Conservation (phyloP, 1,140 invertebrate genomes). For the Gerris buenoi region DNA sequence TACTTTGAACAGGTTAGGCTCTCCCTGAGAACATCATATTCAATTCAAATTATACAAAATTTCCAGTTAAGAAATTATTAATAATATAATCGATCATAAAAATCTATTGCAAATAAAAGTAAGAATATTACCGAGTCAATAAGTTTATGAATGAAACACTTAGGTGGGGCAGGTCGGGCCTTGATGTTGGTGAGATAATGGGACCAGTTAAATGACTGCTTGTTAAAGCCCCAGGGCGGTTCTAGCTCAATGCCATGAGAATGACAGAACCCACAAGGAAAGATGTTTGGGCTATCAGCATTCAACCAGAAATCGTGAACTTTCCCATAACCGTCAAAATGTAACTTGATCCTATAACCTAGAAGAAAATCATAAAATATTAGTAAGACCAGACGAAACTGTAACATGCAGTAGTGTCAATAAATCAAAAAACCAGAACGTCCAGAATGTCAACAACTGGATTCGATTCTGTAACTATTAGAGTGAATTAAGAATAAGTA, state of each 20-base stretch:
- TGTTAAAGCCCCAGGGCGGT: constrained; percentile 52
- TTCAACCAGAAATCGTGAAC: constrained; percentile 90
- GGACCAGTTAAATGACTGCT: constrained; percentile 64
- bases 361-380: constrained; percentile 20
- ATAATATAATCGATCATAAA: no score
- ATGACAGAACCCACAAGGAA: constrained; percentile 85
- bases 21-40: constrained; percentile 7
- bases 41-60: not conserved
- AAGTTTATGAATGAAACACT: constrained; percentile 5
- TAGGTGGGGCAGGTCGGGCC: constrained; percentile 51
- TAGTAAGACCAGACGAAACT: no score
- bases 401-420: no score
- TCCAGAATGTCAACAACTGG: no score
- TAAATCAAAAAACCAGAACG: no score
- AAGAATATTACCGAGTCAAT: not conserved
- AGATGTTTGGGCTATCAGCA: constrained; percentile 77
- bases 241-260: constrained; percentile 56
- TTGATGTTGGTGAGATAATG: constrained; percentile 63
- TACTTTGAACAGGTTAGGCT: constrained; percentile 53
- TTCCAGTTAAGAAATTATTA: no score
- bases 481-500: no score
- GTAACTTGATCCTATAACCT: constrained; percentile 68
- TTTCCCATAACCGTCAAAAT: constrained; percentile 83
- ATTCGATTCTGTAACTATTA: no score
- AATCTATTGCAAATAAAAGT: no score